Percentiles rank a stretch among this genome's conserved stretches.
These are phyloP conservation scores for Pseudotriccus pelzelni DNA, from an alignment of 2,797 vertebrate genomes.

Conservation along the genomic window DNA sequence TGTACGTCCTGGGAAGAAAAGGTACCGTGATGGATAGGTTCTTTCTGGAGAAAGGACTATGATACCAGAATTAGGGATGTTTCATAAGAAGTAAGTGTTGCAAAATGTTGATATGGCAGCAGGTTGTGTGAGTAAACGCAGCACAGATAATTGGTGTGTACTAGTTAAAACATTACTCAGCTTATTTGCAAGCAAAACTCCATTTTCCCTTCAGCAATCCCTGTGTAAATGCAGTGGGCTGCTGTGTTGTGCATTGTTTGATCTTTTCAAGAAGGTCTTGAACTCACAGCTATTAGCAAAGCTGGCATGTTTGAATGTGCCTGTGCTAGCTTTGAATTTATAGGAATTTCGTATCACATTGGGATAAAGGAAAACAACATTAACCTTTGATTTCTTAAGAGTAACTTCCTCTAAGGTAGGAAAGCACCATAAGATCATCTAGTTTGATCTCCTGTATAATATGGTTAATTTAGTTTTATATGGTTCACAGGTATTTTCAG, in stretches of 20 bases:
- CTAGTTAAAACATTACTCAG: neutral
- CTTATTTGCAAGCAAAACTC: neutral
- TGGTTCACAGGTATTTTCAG: neutral
- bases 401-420: neutral
- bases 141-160: neutral
- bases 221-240: neutral
- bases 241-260: neutral
- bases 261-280: neutral
- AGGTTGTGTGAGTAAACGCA: neutral
- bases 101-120: neutral
- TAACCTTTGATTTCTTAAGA: neutral
- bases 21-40: neutral
- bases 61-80: neutral
- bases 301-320: neutral
- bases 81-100: neutral
- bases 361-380: neutral
- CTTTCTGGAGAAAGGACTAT: neutral
- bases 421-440: neutral
- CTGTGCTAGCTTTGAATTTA: neutral
- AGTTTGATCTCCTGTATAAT: neutral
- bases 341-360: neutral
- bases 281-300: neutral
- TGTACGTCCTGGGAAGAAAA: neutral
- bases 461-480: neutral
- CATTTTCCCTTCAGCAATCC: neutral